These are phyloP conservation scores for Drosophila conformis DNA, from an alignment of 2,888 invertebrate genomes.

Conservation along the genomic window DNA sequence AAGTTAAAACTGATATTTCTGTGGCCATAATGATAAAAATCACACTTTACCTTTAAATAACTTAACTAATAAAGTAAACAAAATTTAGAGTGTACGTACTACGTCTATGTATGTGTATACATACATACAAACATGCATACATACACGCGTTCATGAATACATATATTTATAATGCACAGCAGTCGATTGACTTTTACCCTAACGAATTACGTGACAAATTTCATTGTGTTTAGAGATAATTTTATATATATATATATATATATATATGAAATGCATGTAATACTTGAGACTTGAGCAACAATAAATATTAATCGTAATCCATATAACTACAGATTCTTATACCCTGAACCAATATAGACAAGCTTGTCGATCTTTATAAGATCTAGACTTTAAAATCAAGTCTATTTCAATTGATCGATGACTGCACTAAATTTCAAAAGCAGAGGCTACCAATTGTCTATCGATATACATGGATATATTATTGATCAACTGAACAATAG, in stretches of 20 bases:
- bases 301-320: background rate
- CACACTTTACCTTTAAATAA: background rate
- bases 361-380: background rate
- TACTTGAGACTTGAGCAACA: background rate
- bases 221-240: background rate
- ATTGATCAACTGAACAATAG: background rate
- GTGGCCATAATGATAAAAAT: background rate
- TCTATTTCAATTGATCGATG: no score
- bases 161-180: background rate
- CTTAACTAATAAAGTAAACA: background rate
- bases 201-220: background rate
- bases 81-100: background rate
- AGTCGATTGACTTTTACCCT: background rate
- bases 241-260: background rate
- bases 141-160: background rate
- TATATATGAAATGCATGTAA: background rate
- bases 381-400: background rate
- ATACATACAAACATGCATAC: background rate
- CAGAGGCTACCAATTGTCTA: background rate
- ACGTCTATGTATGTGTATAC: background rate
- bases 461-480: background rate
- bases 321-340: background rate
- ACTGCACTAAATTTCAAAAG: background rate
- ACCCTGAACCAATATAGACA: background rate
- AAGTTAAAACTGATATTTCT: background rate